These are phyloP conservation scores for Drosophila nr. perissopoda DNA, from an alignment of 2,888 invertebrate species.

Conservation along the genomic window DNA sequence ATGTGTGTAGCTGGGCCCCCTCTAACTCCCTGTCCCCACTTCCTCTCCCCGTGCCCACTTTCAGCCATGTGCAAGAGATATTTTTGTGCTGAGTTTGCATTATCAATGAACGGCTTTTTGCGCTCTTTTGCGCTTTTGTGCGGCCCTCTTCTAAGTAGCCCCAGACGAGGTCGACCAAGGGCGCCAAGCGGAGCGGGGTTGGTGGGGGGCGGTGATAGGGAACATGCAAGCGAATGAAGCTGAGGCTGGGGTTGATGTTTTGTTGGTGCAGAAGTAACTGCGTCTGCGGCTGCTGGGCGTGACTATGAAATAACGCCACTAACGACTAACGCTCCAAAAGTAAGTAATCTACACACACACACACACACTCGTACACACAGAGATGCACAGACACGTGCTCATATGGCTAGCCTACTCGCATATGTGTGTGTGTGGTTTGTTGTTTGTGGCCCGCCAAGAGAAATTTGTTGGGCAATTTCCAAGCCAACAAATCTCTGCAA, in stretches of 20 bases:
- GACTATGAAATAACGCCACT: constrained; percentile 80
- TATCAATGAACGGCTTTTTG: constrained; percentile 81
- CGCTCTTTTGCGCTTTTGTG: constrained; percentile 63
- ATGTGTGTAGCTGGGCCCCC: constrained; percentile 39
- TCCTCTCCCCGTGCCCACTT: background rate
- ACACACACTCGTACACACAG: constrained; percentile 32
- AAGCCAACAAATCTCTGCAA: constrained; percentile 81
- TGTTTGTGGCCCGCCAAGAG: constrained; percentile 77
- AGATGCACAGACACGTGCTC: constrained; percentile 71
- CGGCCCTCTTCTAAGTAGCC: constrained; percentile 71
- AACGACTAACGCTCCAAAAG: constrained; percentile 79
- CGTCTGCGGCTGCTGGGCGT: constrained; percentile 66
- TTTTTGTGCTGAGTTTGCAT: constrained; percentile 80
- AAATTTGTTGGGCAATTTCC: constrained; percentile 81
- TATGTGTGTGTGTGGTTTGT: constrained; percentile 36
- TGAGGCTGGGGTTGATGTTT: background rate
- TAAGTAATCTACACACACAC: constrained; percentile 74
- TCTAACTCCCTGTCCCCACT: no score
- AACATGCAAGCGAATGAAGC: background rate
- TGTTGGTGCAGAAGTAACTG: constrained; percentile 16
- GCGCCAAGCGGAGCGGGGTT: background rate
- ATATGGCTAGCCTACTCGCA: constrained; percentile 40
- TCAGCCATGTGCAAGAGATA: constrained; percentile 50
- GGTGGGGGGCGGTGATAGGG: background rate
- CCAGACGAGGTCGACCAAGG: constrained; percentile 14